Base-by-base conservation (phyloP, 1,140 invertebrate genomes). In the Pseudachorutes palmiensis region DNA sequence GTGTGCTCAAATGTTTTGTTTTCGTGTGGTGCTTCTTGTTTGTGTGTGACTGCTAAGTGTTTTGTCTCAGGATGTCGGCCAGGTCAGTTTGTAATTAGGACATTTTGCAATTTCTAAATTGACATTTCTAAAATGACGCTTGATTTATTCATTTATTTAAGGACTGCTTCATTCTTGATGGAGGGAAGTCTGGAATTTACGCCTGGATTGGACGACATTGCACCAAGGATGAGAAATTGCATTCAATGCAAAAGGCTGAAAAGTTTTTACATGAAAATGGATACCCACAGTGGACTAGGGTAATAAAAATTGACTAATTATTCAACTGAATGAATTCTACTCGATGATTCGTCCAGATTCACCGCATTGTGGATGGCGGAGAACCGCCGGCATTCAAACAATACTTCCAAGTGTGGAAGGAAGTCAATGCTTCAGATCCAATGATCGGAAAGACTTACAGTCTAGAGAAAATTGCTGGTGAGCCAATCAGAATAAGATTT, bases 141-240 rank as follows among this genome's bases (percentile, higher is more conserved):
- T n/a, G n/a, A n/a, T n/a, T n/a, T n/a, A n/a, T n/a, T n/a, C n/a
- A n/a, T n/a, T n/a, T n/a, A n/a, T n/a, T n/a, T n/a, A n/a, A 88
- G 83, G 90, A 94, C 75, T 88, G 87, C 67, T 94, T 91, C 73
- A 88, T 94, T 66, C 77, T 94, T 75, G 91, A 94, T 77, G 88
- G 89, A 3, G 88, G 86, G 2, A 84, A 84, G 62, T 87, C 88
- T 58, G 88, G 88, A 32, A 83, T 94, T 49, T 94, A 86, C 77
- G 89, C 91, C 0, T 94, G 91, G 91, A 84, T 92, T 62, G 91
- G 92, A 28, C 88, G 86, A 74, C 82, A 85, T 36, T 85, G 88
- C 33, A 88, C 86, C 1, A 80, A 82, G 61, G 83, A 87, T 75
- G 91, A 94, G 79, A 90, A 90, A 74, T 76, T 83, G 16, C 84